Conservation (phyloP, 2,888 invertebrate species). For the Phlogophora meticulosa region DNA sequence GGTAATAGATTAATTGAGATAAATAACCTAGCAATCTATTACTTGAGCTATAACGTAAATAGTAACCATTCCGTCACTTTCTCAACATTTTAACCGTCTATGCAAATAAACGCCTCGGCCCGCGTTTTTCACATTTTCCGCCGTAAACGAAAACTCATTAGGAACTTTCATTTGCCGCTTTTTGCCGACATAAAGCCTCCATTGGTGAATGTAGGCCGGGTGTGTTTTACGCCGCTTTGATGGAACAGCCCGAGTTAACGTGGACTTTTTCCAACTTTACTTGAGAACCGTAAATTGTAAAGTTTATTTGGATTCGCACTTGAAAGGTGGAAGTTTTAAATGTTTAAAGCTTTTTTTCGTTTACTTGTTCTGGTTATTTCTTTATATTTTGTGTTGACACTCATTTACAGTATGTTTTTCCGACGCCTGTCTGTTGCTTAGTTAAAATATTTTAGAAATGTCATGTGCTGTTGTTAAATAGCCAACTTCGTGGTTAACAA, state of each 20-base stretch:
- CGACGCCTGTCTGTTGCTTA: no score
- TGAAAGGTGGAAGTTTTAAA: constrained; percentile 18
- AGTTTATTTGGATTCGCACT: constrained; percentile 9
- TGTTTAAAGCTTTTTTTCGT: not conserved
- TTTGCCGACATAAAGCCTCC: constrained; percentile 33
- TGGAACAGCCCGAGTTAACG: constrained; percentile 11
- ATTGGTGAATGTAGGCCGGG: constrained; percentile 48
- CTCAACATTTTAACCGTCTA: constrained; percentile 3
- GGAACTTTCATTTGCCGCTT: constrained; percentile 49
- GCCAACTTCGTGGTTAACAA: no score
- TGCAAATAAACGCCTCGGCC: constrained; percentile 41
- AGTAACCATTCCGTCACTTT: constrained; percentile 14
- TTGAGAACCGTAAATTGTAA: constrained; percentile 14
- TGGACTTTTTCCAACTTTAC: constrained; percentile 26
- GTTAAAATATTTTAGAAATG: no score
- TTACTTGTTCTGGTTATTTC: constrained; percentile 2
- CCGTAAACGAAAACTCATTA: constrained; percentile 64
- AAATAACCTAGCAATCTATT: not conserved
- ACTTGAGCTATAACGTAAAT: not conserved
- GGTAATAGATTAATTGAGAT: not conserved
- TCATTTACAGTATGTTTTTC: not conserved
- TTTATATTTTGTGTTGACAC: not conserved
- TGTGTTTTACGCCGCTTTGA: constrained; percentile 40
- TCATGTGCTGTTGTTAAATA: no score
- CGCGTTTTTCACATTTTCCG: constrained; percentile 41